Evolutionary conservation across 2,888 invertebrate genomes (phyloP).

Genomic region (Pegoplata infirma): DNA sequence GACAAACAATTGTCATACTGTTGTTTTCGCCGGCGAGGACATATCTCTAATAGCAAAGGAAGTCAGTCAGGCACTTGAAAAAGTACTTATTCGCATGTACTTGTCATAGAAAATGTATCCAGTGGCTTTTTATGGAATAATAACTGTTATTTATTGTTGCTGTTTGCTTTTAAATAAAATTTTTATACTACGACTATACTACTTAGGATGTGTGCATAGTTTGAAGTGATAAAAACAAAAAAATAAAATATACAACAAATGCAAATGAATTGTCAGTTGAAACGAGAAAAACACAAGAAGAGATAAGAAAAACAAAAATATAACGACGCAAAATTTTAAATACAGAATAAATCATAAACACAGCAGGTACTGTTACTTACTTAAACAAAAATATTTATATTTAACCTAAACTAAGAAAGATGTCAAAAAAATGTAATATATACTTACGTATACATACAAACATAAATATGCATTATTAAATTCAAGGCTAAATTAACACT

Average conservation of each 20-base stretch:
- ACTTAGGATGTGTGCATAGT: not conserved
- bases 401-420: not conserved
- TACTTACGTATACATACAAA: not conserved
- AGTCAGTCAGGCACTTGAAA: conserved; percentile 58
- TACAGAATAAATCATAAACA: conserved; percentile 8
- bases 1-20: conserved; percentile 41
- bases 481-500: conserved; percentile 3
- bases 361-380: conserved; percentile 4
- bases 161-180: not conserved
- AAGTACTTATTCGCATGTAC: conserved; percentile 22
- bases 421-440: no score
- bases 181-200: not conserved
- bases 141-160: conserved; percentile 10
- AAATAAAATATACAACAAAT: no score
- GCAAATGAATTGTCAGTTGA: conserved; percentile 1
- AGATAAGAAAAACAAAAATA: not conserved
- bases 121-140: conserved; percentile 7
- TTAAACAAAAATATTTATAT: no score
- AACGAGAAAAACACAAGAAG: not conserved
- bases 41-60: conserved; percentile 43
- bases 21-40: conserved; percentile 29
- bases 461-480: conserved; percentile 12
- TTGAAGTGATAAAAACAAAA: conserved; percentile 3
- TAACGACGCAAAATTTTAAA: not conserved
- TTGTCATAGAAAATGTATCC: conserved; percentile 4